Base-by-base conservation (phyloP, 2,113 vertebrate genomes). In the Calcarius ornatus region DNA sequence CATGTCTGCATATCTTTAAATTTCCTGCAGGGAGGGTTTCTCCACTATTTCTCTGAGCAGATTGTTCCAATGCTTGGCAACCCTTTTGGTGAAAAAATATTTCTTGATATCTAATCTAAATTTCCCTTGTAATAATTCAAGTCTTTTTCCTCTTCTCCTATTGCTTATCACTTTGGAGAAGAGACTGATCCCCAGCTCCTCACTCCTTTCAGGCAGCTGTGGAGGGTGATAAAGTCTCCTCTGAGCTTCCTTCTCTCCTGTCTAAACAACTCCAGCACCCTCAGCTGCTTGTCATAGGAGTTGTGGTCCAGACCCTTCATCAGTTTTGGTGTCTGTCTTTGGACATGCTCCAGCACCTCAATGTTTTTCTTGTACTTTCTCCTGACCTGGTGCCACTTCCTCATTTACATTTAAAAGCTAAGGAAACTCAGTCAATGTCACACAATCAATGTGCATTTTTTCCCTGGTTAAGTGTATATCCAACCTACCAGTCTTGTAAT, bases 151-250 rank as follows among this genome's bases (percentile, higher is more conserved):
- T 64, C 48, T 64, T 64, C 21, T 64, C 21, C 35, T 42, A 9
- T 35, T 71, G 35, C 16, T 71, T 56, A 9, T 56, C 24, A 71
- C 24, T 21, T 56, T 21, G 43, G 54, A 70, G 54, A 42, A 64
- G 50, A 71, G 7, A 48, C 14, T 5, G 20, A 47, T 14, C 1
- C 13, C 12, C 38, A 66, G 12, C 33, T 66, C 38, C 31, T 53
- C 24, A 43, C 25, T 65, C 51, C 27, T 35, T 71, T 51, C 30
- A 65, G 57, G 72, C 7, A 65, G 24, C 16, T 45, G 43, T 35
- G 38, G 28, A 71, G 11, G 25, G 9, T 0, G 0, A 15, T 15
- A 24, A 50, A 28, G 27, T 30, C 37, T 30, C 16, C 23, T 37
- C 28, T 31, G 37, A 53, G 28, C 8, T 20, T 45, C 24, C 33